These are phyloP conservation scores for Bergia sp. DNA, from an alignment of 92 coral and sea anemone genomes.

Conservation along the genomic window DNA sequence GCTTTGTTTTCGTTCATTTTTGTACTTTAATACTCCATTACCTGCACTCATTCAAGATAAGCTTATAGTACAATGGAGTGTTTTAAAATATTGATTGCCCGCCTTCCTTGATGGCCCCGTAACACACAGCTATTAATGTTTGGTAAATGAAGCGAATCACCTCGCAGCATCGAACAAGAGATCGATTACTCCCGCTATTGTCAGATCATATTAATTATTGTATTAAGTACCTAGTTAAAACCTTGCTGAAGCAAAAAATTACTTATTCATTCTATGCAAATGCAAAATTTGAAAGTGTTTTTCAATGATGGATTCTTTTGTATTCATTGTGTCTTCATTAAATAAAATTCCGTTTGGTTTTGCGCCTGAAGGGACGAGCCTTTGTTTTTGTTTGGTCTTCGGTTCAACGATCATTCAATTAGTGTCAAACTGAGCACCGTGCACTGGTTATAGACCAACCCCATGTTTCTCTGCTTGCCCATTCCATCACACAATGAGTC, in stretches of 20 bases:
- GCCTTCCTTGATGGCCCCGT: not conserved
- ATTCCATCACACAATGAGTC: slow-evolving; percentile 26
- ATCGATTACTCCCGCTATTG: not conserved
- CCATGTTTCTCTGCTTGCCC: slow-evolving; percentile 32
- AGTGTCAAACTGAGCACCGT: slow-evolving; percentile 34
- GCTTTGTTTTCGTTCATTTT: not conserved
- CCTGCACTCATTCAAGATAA: not conserved
- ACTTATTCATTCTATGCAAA: slow-evolving; percentile 35
- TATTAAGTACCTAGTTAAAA: not conserved
- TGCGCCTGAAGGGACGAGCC: not conserved
- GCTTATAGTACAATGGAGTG: not conserved
- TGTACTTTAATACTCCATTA: not conserved
- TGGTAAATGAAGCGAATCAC: not conserved
- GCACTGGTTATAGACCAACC: not conserved
- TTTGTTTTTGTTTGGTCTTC: slow-evolving; percentile 35
- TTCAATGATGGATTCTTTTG: slow-evolving; percentile 24
- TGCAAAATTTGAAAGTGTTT: not conserved
- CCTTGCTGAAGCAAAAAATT: not conserved
- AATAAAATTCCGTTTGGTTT: slow-evolving; percentile 20
- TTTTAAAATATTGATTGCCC: not conserved
- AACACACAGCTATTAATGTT: not conserved
- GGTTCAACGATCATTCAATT: slow-evolving; percentile 28
- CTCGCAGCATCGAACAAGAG: not conserved
- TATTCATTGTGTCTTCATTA: slow-evolving; percentile 31
- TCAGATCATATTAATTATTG: too few relatives aligned